phyloP scores from a whole-genome alignment of 64 coral and sea anemone genomes.

The Trachythela sp. region DNA sequence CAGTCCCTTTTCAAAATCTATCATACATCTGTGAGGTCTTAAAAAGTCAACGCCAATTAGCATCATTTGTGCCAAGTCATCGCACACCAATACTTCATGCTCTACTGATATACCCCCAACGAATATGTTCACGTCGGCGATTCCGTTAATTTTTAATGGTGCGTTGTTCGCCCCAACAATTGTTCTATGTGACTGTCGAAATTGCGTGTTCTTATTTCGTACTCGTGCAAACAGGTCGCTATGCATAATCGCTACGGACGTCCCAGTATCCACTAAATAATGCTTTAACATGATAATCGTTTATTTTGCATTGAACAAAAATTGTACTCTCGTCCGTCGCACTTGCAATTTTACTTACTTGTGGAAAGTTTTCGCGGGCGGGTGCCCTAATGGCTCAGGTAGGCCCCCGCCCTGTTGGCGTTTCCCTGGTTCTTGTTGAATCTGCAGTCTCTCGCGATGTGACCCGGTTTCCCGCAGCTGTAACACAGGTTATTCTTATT shows the following conservation, averaged over 20 bases:
- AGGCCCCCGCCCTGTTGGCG: not conserved
- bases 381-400: not conserved
- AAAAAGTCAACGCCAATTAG: not conserved
- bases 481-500: too few species aligned
- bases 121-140: not conserved
- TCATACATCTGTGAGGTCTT: not conserved
- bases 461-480: too few species aligned
- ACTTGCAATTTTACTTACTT: too few species aligned
- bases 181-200: too few species aligned
- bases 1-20: not conserved
- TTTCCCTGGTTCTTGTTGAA: not conserved
- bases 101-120: not conserved
- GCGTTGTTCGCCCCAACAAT: not conserved
- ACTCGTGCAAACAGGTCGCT: too few species aligned
- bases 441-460: too few species aligned
- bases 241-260: too few species aligned
- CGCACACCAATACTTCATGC: not conserved
- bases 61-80: too few species aligned
- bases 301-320: not conserved
- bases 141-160: not conserved
- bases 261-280: not conserved
- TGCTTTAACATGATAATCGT: constrained; percentile 2
- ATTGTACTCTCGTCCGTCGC: too few species aligned
- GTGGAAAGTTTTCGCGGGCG: not conserved
- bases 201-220: too few species aligned